Conservation (phyloP, 2,797 vertebrate species). For the Neosilurus mollespiculum region DNA sequence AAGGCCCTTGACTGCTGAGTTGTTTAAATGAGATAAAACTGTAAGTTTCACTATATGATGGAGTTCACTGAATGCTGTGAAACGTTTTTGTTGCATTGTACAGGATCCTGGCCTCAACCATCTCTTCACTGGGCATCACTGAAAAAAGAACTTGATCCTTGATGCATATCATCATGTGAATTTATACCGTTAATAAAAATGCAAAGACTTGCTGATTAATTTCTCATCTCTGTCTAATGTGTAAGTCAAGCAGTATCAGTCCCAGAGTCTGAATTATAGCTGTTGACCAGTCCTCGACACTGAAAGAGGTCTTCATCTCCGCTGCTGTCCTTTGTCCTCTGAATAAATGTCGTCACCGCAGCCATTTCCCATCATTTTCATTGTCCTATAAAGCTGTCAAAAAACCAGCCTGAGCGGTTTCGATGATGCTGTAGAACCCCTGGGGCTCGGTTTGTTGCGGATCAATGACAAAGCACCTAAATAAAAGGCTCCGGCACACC, state of each 20-base stretch:
- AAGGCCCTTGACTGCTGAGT: too few species aligned
- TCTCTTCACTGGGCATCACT: background rate
- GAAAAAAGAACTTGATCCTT: background rate
- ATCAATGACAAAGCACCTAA: constrained; percentile 7
- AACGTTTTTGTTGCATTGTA: background rate
- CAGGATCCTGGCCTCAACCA: background rate
- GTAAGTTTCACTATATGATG: too few species aligned
- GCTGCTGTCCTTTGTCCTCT: background rate
- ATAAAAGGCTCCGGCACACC: constrained; percentile 2
- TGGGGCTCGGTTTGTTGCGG: background rate
- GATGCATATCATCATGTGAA: background rate
- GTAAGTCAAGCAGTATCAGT: background rate
- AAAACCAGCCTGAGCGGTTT: constrained; percentile 1
- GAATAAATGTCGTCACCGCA: background rate
- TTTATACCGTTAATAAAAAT: background rate
- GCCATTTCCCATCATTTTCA: constrained; percentile 9
- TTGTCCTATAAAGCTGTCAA: constrained; percentile 12
- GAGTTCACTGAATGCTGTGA: too few species aligned
- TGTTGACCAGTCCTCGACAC: background rate
- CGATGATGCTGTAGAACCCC: constrained; percentile 5
- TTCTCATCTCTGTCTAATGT: background rate
- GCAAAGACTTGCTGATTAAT: background rate
- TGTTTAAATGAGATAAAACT: too few species aligned
- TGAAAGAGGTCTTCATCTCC: background rate
- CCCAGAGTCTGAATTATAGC: background rate